A percentile compares a stretch with the other conserved stretches of the same genome.
Conservation (phyloP, 2,113 vertebrate genomes). For the Trichechus manatus region DNA sequence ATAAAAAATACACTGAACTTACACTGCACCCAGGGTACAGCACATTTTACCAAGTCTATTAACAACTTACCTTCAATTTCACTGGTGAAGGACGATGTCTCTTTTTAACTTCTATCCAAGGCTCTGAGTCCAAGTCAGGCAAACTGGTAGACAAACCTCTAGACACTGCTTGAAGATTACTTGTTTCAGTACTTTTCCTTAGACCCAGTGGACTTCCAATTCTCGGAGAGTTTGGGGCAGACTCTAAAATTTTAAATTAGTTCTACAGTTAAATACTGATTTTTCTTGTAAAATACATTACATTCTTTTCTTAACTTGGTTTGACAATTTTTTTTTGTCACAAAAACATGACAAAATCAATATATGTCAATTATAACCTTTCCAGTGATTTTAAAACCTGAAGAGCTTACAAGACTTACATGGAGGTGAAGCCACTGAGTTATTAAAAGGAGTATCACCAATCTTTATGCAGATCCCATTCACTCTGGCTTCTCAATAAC, state of each 20-base stretch:
- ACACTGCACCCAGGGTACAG: not conserved
- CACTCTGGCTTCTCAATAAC: not conserved
- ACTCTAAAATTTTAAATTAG: conserved; percentile 87
- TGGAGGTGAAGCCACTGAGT: not conserved
- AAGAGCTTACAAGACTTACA: conserved; percentile 1
- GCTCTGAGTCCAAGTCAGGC: conserved; percentile 91
- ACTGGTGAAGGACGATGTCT: conserved; percentile 88
- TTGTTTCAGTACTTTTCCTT: conserved; percentile 84
- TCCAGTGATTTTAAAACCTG: conserved; percentile 46
- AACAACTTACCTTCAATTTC: conserved; percentile 90
- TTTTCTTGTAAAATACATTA: conserved; percentile 31
- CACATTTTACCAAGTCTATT: not conserved
- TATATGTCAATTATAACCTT: conserved; percentile 35
- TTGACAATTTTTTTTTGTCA: not conserved
- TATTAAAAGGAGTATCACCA: conserved; percentile 31
- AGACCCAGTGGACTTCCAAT: conserved; percentile 79
- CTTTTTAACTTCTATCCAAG: conserved; percentile 96
- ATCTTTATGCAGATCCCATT: not conserved
- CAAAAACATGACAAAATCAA: conserved; percentile 54
- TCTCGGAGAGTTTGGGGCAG: conserved; percentile 89
- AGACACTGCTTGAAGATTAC: conserved; percentile 86
- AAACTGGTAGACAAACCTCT: conserved; percentile 90
- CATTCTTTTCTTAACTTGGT: not conserved
- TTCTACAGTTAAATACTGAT: conserved; percentile 75
- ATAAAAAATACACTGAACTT: not conserved